phyloP scores from a whole-genome alignment of 2,113 vertebrate species.

The Lepidothrix coronata region DNA sequence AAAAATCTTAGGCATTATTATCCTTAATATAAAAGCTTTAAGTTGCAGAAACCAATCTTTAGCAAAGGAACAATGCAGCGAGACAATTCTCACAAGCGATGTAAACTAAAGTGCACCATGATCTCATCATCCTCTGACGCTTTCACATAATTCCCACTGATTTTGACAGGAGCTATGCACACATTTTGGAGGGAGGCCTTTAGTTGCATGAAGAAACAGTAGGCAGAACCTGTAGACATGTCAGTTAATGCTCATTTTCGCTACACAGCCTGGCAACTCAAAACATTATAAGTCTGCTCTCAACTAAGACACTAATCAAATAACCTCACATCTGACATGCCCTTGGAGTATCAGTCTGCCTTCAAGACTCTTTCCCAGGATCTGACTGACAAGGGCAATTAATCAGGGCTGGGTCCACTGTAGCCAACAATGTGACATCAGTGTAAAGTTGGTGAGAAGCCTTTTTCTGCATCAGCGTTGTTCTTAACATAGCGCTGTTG shows the following conservation, averaged over 20 bases:
- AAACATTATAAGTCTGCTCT: neutral
- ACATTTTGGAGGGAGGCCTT: neutral
- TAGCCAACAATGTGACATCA: neutral
- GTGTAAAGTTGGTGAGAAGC: neutral
- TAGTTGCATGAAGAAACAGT: neutral
- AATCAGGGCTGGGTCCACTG: conserved; percentile 19
- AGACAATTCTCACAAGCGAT: neutral
- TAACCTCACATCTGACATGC: neutral
- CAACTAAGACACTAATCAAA: conserved; percentile 1
- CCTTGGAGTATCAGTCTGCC: neutral
- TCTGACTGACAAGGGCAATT: conserved; percentile 40
- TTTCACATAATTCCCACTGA: neutral
- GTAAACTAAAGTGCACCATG: neutral
- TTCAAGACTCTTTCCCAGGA: conserved; percentile 42
- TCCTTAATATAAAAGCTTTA: neutral
- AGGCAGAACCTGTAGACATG: neutral
- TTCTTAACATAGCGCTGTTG: neutral
- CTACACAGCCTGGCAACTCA: neutral
- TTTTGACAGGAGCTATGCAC: neutral
- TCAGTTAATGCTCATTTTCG: neutral
- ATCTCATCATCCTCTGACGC: neutral
- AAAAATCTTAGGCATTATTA: neutral
- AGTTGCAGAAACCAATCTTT: neutral
- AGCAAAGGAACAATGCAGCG: neutral
- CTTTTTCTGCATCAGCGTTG: neutral